Conservation (phyloP, 2,113 vertebrate species). For the Bambusicola thoracicus region DNA sequence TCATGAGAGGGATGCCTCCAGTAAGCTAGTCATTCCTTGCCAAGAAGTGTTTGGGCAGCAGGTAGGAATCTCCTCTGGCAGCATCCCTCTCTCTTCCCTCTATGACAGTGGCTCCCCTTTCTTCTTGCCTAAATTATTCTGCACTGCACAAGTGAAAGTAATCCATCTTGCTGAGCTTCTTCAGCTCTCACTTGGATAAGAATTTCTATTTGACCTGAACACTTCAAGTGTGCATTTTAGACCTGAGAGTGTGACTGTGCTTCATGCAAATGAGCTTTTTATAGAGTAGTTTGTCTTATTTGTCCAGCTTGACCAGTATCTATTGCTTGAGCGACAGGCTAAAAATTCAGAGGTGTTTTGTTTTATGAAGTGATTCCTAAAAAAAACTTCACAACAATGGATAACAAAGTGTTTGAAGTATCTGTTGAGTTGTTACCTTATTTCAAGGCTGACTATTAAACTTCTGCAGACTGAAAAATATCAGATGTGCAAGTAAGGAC, state of each 20-base stretch:
- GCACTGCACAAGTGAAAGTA: background rate
- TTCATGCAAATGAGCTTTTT: background rate
- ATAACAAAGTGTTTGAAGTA: background rate
- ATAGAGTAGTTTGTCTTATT: background rate
- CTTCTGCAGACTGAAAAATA: background rate
- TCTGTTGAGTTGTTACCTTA: background rate
- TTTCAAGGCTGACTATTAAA: background rate
- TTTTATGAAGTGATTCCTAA: background rate
- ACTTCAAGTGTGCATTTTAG: background rate
- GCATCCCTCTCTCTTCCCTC: background rate
- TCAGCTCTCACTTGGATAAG: background rate
- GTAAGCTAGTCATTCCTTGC: background rate
- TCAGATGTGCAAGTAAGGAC: background rate
- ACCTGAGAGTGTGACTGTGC: background rate
- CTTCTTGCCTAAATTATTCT: background rate
- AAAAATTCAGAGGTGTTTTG: background rate
- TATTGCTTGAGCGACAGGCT: background rate
- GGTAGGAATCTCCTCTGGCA: background rate
- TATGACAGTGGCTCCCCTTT: background rate
- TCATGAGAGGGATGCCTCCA: background rate
- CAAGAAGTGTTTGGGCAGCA: background rate
- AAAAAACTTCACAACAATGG: background rate
- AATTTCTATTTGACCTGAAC: background rate
- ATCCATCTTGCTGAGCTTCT: background rate
- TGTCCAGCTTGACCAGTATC: slow-evolving; percentile 10